These are phyloP conservation scores for Coturnix japonica DNA, from an alignment of 2,113 vertebrate species.

Conservation along the genomic window DNA sequence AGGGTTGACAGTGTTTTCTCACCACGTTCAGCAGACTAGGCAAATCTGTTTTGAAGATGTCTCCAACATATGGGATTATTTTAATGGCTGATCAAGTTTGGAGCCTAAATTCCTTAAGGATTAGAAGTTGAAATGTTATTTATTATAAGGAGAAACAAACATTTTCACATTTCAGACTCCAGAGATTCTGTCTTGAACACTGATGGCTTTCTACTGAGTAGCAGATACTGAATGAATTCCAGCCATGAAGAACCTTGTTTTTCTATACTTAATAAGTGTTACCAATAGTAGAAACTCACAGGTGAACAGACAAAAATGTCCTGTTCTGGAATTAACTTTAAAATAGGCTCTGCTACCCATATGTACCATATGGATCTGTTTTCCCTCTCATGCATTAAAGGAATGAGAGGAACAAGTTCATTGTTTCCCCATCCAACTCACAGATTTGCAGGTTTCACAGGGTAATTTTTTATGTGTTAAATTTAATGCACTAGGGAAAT, in stretches of 20 bases:
- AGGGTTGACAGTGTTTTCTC: constrained; percentile 62
- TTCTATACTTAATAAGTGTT: neutral
- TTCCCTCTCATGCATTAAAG: constrained; percentile 31
- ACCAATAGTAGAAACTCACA: constrained; percentile 39
- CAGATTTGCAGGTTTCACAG: constrained; percentile 50
- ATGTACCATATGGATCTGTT: constrained; percentile 37
- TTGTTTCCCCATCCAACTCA: constrained; percentile 40
- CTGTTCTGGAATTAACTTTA: constrained; percentile 53
- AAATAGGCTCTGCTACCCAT: constrained; percentile 20
- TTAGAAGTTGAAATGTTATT: constrained; percentile 39
- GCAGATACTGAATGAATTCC: constrained; percentile 34
- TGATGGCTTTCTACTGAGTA: constrained; percentile 55
- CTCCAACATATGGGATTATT: constrained; percentile 72
- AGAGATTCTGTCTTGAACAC: neutral
- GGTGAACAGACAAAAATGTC: constrained; percentile 48
- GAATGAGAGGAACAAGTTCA: constrained; percentile 36
- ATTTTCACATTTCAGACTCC: constrained; percentile 36
- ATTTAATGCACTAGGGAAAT: constrained; percentile 23
- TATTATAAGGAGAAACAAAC: constrained; percentile 37
- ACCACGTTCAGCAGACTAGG: constrained; percentile 34
- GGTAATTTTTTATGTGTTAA: constrained; percentile 31
- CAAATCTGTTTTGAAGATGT: constrained; percentile 69
- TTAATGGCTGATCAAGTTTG: constrained; percentile 44
- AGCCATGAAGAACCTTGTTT: neutral
- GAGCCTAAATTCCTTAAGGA: constrained; percentile 49